Evolutionary conservation across 2,888 invertebrate genomes (phyloP).

Genomic region (Busseola fusca): DNA sequence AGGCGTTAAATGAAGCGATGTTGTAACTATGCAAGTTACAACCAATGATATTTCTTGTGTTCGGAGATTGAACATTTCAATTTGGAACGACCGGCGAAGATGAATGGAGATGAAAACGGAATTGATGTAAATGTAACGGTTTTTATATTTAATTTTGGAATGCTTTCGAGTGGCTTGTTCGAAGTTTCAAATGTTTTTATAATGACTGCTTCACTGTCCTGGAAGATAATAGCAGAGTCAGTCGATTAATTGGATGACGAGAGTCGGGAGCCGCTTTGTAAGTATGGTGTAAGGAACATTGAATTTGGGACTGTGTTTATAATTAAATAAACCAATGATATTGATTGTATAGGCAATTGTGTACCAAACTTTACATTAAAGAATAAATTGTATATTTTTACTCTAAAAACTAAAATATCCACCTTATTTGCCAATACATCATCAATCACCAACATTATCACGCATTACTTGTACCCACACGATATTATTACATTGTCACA

Average conservation of each 20-base stretch:
- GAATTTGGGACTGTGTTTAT: not conserved
- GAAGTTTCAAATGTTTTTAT: not conserved
- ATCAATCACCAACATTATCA: conserved; percentile 41
- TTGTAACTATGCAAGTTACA: conserved; percentile 14
- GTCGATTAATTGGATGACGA: not conserved
- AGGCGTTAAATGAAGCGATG: conserved; percentile 2
- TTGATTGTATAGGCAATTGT: not conserved
- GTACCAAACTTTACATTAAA: too few relatives aligned
- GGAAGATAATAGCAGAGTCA: not conserved
- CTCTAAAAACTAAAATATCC: conserved; percentile 11
- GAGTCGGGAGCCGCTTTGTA: not conserved
- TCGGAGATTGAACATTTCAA: conserved; percentile 27
- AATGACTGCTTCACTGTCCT: not conserved
- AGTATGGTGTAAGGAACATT: not conserved
- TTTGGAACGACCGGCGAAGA: conserved; percentile 29
- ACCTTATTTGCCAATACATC: conserved; percentile 21
- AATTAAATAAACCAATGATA: not conserved
- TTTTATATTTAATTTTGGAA: conserved; percentile 10
- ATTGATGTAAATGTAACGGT: not conserved
- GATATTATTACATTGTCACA: conserved; percentile 21
- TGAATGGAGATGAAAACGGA: conserved; percentile 6
- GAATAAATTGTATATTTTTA: not conserved
- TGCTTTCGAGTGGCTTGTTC: not conserved
- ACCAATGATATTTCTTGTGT: conserved; percentile 16
- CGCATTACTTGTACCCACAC: conserved; percentile 26